Conservation (phyloP, 2,888 invertebrate genomes). For the Acleris literana region DNA sequence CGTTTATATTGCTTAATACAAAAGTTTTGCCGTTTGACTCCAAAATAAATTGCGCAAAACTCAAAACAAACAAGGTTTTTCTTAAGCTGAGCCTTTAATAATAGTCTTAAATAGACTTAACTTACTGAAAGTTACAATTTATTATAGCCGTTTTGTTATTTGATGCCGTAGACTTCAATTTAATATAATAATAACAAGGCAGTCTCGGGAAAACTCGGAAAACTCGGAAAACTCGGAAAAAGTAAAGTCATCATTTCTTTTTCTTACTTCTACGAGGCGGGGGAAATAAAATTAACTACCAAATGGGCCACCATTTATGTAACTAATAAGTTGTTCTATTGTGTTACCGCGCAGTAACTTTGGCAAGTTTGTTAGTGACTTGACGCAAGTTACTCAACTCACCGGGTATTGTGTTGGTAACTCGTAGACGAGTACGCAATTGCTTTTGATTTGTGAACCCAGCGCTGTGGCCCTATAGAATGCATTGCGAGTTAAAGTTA, state of each 20-base stretch:
- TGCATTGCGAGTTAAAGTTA: no score
- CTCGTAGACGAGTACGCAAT: background rate
- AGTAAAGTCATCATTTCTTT: slow-evolving; percentile 44
- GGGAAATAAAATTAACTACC: slow-evolving; percentile 44
- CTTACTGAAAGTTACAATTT: slow-evolving; percentile 4
- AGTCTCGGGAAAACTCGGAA: slow-evolving; percentile 31
- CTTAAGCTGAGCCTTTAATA: no score
- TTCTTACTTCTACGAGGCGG: slow-evolving; percentile 22
- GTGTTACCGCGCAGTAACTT: slow-evolving; percentile 44
- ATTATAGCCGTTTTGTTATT: slow-evolving; percentile 7
- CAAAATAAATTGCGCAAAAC: no score
- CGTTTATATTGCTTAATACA: no score
- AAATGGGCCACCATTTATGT: slow-evolving; percentile 51
- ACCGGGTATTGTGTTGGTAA: background rate
- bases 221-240: slow-evolving; percentile 35
- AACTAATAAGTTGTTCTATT: slow-evolving; percentile 52
- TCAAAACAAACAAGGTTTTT: background rate
- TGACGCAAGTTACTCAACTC: slow-evolving; percentile 41
- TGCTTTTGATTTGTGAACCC: no score
- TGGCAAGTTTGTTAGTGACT: slow-evolving; percentile 49
- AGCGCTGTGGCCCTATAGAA: no score
- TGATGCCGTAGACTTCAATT: slow-evolving; percentile 2
- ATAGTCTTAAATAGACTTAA: background rate
- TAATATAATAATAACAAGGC: slow-evolving; percentile 6
- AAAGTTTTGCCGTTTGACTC: no score